Evolutionary conservation across 2,797 vertebrate species (phyloP).

Genomic region (Brachymystax lenok): DNA sequence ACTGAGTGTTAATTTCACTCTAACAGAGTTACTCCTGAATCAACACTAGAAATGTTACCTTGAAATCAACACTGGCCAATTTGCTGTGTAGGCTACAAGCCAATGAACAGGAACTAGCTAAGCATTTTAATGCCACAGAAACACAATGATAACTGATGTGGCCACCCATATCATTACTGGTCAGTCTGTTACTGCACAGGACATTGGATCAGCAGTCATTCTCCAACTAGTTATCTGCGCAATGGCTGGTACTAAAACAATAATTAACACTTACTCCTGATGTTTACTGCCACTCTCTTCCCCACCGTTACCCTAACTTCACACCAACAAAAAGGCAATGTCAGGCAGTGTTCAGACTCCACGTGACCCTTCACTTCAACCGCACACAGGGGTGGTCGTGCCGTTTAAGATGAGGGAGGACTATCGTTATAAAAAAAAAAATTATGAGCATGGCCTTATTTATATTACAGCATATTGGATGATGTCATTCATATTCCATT

Average conservation of each 20-base stretch:
- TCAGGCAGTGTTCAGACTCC: conserved; percentile 35
- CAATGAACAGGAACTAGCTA: background rate
- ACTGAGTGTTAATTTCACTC: no score
- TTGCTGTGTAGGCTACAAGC: no score
- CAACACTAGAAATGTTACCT: no score
- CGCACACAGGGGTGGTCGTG: no score
- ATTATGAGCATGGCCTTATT: no score
- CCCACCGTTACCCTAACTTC: background rate
- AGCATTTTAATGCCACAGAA: background rate
- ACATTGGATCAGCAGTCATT: background rate
- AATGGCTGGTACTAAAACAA: background rate
- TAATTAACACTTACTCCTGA: background rate
- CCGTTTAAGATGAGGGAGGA: no score
- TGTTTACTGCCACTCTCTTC: background rate
- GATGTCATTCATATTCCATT: no score
- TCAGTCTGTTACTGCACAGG: background rate
- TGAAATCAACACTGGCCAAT: no score
- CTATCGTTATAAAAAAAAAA: no score
- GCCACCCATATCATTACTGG: background rate
- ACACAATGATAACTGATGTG: background rate
- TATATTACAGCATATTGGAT: no score
- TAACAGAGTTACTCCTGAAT: no score
- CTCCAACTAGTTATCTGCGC: background rate
- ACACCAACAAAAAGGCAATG: conserved; percentile 16
- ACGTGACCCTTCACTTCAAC: conserved; percentile 15